A percentile compares a stretch with the other conserved stretches of the same genome.
phyloP scores from a whole-genome alignment of 2,888 invertebrate species.

The Leuctra nigra region DNA sequence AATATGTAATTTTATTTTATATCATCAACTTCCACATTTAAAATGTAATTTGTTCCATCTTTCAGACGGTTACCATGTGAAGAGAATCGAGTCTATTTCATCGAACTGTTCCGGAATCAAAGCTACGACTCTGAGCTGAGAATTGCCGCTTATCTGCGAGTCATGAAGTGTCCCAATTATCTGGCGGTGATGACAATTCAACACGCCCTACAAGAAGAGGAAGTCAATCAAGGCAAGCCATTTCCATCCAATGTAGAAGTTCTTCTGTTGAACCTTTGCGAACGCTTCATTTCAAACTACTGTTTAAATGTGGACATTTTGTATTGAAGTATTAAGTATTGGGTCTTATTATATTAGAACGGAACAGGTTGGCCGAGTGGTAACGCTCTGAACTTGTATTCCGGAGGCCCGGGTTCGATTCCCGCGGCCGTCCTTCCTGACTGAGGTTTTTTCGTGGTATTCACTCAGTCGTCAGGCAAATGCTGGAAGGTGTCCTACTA shows the following conservation, averaged over 20 bases:
- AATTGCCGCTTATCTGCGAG: constrained; percentile 78
- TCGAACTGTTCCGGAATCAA: constrained; percentile 62
- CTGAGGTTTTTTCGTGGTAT: too few relatives aligned
- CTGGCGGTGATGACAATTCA: constrained; percentile 66
- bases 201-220: constrained; percentile 60
- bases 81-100: constrained; percentile 52
- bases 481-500: too few relatives aligned
- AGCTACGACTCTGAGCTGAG: constrained; percentile 75
- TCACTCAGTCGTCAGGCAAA: too few relatives aligned
- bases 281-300: background rate
- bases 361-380: too few relatives aligned
- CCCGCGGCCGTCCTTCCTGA: too few relatives aligned
- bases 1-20: background rate
- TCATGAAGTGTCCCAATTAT: constrained; percentile 84
- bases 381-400: too few relatives aligned
- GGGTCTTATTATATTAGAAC: too few relatives aligned
- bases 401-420: too few relatives aligned
- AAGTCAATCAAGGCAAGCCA: constrained; percentile 69
- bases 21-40: background rate
- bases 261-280: background rate
- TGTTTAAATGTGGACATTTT: background rate
- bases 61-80: constrained; percentile 43
- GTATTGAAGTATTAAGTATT: too few relatives aligned
- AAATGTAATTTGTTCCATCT: too few relatives aligned
- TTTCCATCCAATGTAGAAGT: background rate